Evolutionary conservation across 2,797 vertebrate genomes (phyloP).

Genomic region (Diceros bicornis): DNA sequence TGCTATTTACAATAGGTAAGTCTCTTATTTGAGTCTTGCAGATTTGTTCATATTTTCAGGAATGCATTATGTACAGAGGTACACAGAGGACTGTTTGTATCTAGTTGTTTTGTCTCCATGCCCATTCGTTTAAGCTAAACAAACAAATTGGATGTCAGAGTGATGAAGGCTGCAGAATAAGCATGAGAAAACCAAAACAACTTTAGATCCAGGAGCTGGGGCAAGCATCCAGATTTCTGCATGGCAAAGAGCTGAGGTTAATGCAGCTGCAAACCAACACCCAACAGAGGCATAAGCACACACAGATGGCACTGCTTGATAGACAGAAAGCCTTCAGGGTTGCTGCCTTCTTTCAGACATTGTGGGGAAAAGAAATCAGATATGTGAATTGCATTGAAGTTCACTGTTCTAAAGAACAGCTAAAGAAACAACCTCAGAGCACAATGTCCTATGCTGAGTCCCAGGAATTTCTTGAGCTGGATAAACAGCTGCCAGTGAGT

Average conservation of each 20-base stretch:
- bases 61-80: neutral
- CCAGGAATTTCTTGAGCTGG: slow-evolving; percentile 34
- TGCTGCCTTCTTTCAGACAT: slow-evolving; percentile 17
- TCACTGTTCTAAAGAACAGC: slow-evolving; percentile 18
- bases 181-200: neutral
- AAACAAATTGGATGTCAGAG: slow-evolving; percentile 25
- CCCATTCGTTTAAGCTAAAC: neutral
- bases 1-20: neutral
- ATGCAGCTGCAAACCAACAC: neutral
- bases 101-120: slow-evolving; percentile 17
- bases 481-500: neutral
- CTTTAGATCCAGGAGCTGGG: neutral
- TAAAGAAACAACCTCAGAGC: slow-evolving; percentile 29
- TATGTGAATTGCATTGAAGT: neutral
- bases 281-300: neutral
- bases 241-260: neutral
- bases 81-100: neutral
- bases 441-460: neutral
- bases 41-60: slow-evolving; percentile 1
- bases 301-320: accelerated
- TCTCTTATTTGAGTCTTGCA: neutral
- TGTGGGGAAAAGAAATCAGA: slow-evolving; percentile 11
- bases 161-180: neutral
- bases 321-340: neutral
- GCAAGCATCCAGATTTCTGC: neutral